Conservation (phyloP, 2,797 vertebrate species). For the Helicolenus hilgendorfi region DNA sequence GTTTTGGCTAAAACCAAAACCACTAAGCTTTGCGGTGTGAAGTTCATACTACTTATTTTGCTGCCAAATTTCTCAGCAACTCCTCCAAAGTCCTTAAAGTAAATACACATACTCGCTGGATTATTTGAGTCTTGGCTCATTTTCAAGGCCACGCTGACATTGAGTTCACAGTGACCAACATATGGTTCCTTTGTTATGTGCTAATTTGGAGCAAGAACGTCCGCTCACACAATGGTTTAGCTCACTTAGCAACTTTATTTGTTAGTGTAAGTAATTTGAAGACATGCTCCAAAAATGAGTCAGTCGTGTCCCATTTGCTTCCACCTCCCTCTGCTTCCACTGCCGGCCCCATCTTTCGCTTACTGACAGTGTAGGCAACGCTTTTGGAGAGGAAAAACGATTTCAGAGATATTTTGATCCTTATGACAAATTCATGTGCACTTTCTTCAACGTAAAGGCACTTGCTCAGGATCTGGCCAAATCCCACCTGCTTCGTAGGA, state of each 20-base stretch:
- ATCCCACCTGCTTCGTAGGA: neutral
- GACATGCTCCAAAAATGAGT: constrained; percentile 53
- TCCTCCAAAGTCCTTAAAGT: constrained; percentile 3
- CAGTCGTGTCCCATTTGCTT: neutral
- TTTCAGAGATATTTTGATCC: neutral
- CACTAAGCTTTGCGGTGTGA: neutral
- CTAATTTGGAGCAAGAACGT: constrained; percentile 42
- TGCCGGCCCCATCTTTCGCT: neutral
- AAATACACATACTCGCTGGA: constrained; percentile 9
- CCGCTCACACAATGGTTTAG: constrained; percentile 29
- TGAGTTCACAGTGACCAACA: constrained; percentile 37
- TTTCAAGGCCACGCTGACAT: constrained; percentile 17
- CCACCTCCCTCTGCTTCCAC: neutral
- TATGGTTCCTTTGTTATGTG: constrained; percentile 45
- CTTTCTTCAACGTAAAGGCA: neutral
- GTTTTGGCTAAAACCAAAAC: constrained; percentile 1
- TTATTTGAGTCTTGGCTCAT: constrained; percentile 20
- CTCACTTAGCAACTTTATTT: constrained; percentile 42
- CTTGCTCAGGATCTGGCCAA: neutral
- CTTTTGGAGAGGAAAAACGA: neutral
- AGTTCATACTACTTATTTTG: neutral
- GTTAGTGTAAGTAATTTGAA: constrained; percentile 48
- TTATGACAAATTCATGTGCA: neutral
- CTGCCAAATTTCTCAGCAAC: neutral
- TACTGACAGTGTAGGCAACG: neutral